A percentile compares a stretch with the other conserved stretches of the same genome.
phyloP scores from a whole-genome alignment of 2,888 invertebrate genomes.

The Monoplex corrugatus region DNA sequence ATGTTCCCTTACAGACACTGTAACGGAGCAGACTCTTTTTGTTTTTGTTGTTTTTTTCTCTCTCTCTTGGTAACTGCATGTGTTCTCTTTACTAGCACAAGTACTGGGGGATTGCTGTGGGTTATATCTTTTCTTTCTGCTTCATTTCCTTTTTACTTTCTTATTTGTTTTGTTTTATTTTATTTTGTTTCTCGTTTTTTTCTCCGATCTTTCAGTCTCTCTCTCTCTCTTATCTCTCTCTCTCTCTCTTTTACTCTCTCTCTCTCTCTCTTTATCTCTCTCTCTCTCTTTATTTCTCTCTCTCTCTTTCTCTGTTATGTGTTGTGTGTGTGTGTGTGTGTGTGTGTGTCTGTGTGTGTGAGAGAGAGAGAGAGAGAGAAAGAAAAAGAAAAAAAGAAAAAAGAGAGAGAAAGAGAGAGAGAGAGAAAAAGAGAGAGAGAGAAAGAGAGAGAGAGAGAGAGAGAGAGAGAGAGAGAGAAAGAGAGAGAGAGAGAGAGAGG shows the following conservation, averaged over 20 bases:
- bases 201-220: not conserved
- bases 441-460: not conserved
- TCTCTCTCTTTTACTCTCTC: not conserved
- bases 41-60: too few species aligned
- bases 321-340: not conserved
- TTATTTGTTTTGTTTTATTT: not conserved
- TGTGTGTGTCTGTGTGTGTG: too few species aligned
- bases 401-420: not conserved
- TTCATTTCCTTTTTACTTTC: not conserved
- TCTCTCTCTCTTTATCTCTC: not conserved
- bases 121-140: not conserved
- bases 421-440: not conserved
- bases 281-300: not conserved
- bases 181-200: not conserved
- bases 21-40: too few species aligned
- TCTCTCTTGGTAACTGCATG: too few species aligned
- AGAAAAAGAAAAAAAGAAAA: not conserved
- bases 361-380: too few species aligned
- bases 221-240: not conserved
- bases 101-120: too few species aligned
- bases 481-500: not conserved
- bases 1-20: too few species aligned
- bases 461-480: not conserved
- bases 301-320: not conserved
- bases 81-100: too few species aligned